These are phyloP conservation scores for Tokudaia tokunoshimensis DNA, from an alignment of 2,797 vertebrate genomes.

Conservation along the genomic window DNA sequence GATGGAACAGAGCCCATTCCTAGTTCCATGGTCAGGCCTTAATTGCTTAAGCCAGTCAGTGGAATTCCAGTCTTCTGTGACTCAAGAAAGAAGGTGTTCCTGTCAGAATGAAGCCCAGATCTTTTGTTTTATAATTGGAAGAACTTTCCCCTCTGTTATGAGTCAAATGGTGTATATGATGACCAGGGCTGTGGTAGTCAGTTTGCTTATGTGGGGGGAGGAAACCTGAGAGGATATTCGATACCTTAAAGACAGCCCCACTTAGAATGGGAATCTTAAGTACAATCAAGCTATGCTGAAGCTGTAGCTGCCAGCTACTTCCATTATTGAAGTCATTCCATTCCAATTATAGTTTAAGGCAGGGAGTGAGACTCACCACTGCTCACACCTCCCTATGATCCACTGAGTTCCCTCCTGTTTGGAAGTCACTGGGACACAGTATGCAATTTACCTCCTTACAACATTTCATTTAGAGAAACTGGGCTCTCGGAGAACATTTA, in stretches of 20 bases:
- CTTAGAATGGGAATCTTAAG: neutral
- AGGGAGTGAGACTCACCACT: neutral
- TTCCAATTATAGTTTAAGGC: neutral
- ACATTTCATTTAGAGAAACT: conserved; percentile 58
- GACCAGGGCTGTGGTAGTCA: neutral
- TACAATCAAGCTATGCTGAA: neutral
- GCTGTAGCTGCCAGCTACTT: neutral
- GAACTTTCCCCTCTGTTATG: neutral
- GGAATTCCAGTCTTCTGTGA: neutral
- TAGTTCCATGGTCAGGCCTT: neutral
- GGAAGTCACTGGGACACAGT: conserved; percentile 54
- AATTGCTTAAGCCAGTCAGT: neutral
- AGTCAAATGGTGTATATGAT: neutral
- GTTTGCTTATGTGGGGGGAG: neutral
- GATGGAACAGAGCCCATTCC: neutral
- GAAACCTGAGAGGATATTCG: neutral
- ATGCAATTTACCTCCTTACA: conserved; percentile 58
- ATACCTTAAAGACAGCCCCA: neutral
- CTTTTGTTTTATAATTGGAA: neutral
- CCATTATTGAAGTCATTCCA: neutral
- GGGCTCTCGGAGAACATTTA: conserved; percentile 28
- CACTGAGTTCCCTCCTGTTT: conserved; percentile 29
- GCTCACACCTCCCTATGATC: neutral
- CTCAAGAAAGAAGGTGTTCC: neutral
- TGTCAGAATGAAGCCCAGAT: neutral